Conservation (phyloP, 2,797 vertebrate species). For the Tachyglossus aculeatus region DNA sequence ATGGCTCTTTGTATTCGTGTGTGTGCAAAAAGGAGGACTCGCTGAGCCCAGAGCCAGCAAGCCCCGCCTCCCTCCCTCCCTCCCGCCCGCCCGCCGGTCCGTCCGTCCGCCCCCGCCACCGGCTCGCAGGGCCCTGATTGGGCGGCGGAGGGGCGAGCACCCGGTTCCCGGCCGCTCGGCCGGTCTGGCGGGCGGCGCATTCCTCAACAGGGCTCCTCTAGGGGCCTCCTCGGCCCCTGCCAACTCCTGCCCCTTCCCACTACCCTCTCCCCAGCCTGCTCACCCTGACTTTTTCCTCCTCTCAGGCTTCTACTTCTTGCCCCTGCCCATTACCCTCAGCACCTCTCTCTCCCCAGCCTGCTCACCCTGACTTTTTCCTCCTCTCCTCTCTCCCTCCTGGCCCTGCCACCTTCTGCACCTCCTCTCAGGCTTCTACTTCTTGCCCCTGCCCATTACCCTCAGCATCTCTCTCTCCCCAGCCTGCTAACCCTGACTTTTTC, state of each 20-base stretch:
- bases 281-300: not conserved
- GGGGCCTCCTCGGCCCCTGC: not conserved
- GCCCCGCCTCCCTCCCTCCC: constrained; percentile 61
- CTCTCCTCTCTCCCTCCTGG: not conserved
- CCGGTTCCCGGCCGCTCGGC: not conserved
- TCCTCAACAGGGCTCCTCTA: constrained; percentile 3
- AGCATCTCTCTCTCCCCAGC: not conserved
- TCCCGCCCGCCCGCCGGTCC: constrained; percentile 25
- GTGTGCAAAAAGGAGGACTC: constrained; percentile 69
- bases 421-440: no score
- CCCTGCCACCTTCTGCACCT: no score
- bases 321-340: no score
- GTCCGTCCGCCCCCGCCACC: not conserved
- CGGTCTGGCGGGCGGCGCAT: not conserved
- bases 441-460: not conserved
- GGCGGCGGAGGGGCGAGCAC: not conserved
- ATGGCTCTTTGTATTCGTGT: constrained; percentile 75
- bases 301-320: not conserved
- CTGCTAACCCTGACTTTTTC: no score
- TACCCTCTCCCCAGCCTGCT: not conserved
- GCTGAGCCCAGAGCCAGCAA: constrained; percentile 36
- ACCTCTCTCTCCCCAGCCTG: not conserved
- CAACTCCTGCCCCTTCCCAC: not conserved
- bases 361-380: not conserved
- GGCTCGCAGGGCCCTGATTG: constrained; percentile 49